Evolutionary conservation across 2,113 vertebrate genomes (phyloP), one percentile per base, ranked within the genome.

Genomic region (Protomyctophum bolini): DNA sequence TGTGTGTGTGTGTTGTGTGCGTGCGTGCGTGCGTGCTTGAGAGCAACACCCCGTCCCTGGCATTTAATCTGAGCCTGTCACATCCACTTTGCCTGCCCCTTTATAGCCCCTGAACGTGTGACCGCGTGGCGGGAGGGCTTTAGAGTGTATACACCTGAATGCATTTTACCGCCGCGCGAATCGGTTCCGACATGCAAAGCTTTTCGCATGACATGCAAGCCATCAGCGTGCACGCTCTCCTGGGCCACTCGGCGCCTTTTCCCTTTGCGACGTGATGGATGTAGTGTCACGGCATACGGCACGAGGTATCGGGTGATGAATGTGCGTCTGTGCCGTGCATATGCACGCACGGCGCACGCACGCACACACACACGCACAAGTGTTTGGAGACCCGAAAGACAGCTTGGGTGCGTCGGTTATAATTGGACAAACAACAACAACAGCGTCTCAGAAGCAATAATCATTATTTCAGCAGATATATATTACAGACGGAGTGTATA

Each of bases 11-110:
- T 3, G 33, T 41, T 41, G 33, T 2, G 5, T 3, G 33, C 33
- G 33, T 41, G 33, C 33, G 33, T 41, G 33, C 33, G 33, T 21
- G 5, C 33, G 33, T 41, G 33, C 33, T 1, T 6, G 33, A 1
- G 89, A 87, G 90, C 90, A 89, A 88, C 75, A 63, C 88, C 87
- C 83, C 52, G 41, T 88, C 83, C 73, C 79, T 91, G 90, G 89
- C 91, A 90, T 91, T 91, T 91, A 89, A 91, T 92, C 89, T 90
- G 79, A 89, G 85, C 78, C 83, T 90, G 92, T 90, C 91, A 91
- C 83, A 90, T 92, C 81, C 86, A 87, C 88, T 92, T 89, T 91
- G 80, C 83, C 80, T 89, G 55, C 79, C 77, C 72, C 77, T 83
- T 77, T n/a, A n/a, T n/a, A 83, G 76, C 73, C 81, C 73, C 69